Conservation (phyloP, 2,113 vertebrate genomes). For the Syngnathoides biaculeatus region DNA sequence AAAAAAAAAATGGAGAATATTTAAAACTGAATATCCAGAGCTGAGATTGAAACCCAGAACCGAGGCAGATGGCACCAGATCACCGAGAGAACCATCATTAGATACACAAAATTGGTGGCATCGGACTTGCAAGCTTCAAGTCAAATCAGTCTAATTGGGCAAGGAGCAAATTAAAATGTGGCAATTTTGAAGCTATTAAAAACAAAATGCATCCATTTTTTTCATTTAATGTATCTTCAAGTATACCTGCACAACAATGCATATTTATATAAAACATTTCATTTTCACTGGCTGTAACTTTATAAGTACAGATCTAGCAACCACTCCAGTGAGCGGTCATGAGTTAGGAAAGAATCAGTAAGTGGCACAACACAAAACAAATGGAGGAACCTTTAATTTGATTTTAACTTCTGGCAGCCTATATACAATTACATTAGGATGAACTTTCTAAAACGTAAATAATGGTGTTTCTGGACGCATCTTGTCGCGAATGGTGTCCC, state of each 20-base stretch:
- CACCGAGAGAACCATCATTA: no score
- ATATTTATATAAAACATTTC: slow-evolving; percentile 69
- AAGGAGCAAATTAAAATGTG: background rate
- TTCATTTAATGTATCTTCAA: slow-evolving; percentile 78
- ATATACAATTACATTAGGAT: slow-evolving; percentile 34
- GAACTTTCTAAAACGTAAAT: slow-evolving; percentile 26
- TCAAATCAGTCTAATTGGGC: no score
- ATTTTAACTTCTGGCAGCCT: slow-evolving; percentile 26
- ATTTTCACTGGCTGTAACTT: slow-evolving; percentile 44
- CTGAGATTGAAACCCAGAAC: no score
- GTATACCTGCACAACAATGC: slow-evolving; percentile 69
- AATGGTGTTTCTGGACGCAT: slow-evolving; percentile 26
- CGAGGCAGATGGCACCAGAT: no score
- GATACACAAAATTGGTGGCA: no score
- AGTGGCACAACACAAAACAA: slow-evolving; percentile 38
- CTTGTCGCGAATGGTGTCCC: background rate
- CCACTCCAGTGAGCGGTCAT: slow-evolving; percentile 49
- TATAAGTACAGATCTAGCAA: slow-evolving; percentile 56
- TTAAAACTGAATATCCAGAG: no score
- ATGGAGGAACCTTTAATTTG: slow-evolving; percentile 30
- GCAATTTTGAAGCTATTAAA: background rate
- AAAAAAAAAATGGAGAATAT: no score
- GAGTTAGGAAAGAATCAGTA: slow-evolving; percentile 32
- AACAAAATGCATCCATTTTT: slow-evolving; percentile 59
- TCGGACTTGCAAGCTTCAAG: no score